A percentile compares a stretch with the other conserved stretches of the same genome.
Conservation (phyloP, 2,113 vertebrate species). For the Eublepharis macularius region DNA sequence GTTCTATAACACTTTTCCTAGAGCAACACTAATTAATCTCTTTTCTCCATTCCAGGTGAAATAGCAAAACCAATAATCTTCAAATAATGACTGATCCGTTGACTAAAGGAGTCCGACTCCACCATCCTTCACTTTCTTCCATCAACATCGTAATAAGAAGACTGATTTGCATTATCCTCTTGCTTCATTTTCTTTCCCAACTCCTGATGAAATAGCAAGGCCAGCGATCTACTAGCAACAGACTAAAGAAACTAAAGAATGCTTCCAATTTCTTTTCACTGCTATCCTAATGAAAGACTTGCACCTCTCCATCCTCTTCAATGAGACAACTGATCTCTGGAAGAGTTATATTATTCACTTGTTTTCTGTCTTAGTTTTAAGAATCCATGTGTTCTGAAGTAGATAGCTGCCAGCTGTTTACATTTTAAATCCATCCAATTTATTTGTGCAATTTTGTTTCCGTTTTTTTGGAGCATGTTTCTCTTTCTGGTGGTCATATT, state of each 20-base stretch:
- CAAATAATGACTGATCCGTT: background rate
- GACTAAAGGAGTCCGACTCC: background rate
- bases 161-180: too few relatives aligned
- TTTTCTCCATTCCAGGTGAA: conserved; percentile 21
- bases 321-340: background rate
- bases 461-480: background rate
- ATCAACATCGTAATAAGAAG: background rate
- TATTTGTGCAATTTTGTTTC: background rate
- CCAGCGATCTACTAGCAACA: too few relatives aligned
- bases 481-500: background rate
- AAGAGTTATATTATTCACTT: background rate
- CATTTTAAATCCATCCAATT: background rate
- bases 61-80: background rate
- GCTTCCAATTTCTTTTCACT: too few relatives aligned
- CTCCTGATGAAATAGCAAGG: too few relatives aligned
- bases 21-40: background rate
- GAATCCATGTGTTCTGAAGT: background rate
- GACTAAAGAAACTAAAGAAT: too few relatives aligned
- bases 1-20: background rate
- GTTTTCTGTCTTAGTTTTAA: background rate
- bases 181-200: too few relatives aligned
- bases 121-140: background rate
- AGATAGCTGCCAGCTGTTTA: background rate
- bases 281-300: too few relatives aligned
- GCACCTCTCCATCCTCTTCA: too few relatives aligned